Evolutionary conservation across 2,797 vertebrate genomes (phyloP).

Genomic region (Hydrocynus forskahlii): DNA sequence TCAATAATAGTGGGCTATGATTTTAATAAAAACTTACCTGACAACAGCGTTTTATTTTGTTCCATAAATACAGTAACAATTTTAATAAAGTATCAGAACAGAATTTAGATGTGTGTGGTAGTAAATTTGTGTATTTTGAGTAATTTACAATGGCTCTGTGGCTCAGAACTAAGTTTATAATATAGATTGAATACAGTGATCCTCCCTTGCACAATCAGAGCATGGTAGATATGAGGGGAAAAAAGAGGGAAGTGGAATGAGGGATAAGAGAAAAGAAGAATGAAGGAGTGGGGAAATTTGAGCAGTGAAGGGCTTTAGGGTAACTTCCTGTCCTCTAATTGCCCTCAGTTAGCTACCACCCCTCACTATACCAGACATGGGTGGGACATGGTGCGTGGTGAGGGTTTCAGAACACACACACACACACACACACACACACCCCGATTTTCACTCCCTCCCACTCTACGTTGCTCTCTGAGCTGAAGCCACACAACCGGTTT

Average conservation of each 20-base stretch:
- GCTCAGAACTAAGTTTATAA: not conserved
- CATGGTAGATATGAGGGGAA: slow-evolving; percentile 9
- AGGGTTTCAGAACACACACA: slow-evolving; percentile 32
- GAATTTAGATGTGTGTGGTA: no score
- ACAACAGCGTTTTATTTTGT: no score
- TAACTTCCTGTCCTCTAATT: slow-evolving; percentile 41
- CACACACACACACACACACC: slow-evolving; percentile 1
- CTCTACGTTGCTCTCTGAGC: slow-evolving; percentile 33
- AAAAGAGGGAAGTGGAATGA: slow-evolving; percentile 10
- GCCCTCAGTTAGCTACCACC: slow-evolving; percentile 31
- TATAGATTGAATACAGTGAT: slow-evolving; percentile 47
- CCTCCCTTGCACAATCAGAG: slow-evolving; percentile 7
- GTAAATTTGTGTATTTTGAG: no score
- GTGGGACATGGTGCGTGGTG: slow-evolving; percentile 39
- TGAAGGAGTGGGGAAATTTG: slow-evolving; percentile 10
- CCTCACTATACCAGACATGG: slow-evolving; percentile 39
- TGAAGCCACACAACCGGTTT: slow-evolving; percentile 56
- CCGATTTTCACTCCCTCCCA: slow-evolving; percentile 34
- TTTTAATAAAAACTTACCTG: no score
- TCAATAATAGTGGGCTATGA: no score
- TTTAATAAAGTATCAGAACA: no score
- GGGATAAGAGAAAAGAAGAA: slow-evolving; percentile 29
- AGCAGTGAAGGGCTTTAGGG: slow-evolving; percentile 19
- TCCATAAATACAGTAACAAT: no score
- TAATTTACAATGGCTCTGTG: no score